These are phyloP conservation scores for Pterophyllum scalare DNA, from an alignment of 2,113 vertebrate genomes.

Conservation along the genomic window DNA sequence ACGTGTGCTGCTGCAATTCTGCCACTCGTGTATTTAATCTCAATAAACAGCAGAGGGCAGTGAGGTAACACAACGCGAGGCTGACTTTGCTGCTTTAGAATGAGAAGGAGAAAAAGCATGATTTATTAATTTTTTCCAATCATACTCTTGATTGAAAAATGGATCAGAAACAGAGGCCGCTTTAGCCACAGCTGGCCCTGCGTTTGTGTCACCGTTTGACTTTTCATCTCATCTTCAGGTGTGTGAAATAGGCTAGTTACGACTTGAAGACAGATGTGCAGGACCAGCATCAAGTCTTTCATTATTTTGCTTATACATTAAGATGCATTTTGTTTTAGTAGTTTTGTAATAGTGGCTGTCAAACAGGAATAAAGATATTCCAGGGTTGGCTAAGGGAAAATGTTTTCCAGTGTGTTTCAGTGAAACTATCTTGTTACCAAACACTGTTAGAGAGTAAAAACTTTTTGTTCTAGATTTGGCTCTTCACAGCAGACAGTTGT, in stretches of 20 bases:
- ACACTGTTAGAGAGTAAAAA: background rate
- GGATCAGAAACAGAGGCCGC: background rate
- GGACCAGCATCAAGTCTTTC: background rate
- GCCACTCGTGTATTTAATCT: background rate
- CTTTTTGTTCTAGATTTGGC: background rate
- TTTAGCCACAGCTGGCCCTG: too few relatives aligned
- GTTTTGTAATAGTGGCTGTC: background rate
- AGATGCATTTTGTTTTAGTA: background rate
- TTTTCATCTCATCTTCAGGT: too few relatives aligned
- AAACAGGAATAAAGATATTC: too few relatives aligned
- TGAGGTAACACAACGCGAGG: background rate
- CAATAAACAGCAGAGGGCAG: conserved; percentile 56
- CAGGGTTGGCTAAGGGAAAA: too few relatives aligned
- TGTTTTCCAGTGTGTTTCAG: background rate
- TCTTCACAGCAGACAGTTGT: background rate
- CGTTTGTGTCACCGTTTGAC: too few relatives aligned
- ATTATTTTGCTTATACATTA: fast-evolving
- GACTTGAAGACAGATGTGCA: background rate
- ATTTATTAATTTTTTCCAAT: background rate
- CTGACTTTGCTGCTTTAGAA: background rate
- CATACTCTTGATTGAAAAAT: background rate
- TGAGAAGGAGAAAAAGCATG: fast-evolving
- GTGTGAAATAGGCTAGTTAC: background rate
- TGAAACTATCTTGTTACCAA: background rate
- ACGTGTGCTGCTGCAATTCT: background rate